Evolutionary conservation across 2,113 vertebrate species (phyloP), one percentile per base, ranked within the genome.

Genomic region (Taxidea taxus): DNA sequence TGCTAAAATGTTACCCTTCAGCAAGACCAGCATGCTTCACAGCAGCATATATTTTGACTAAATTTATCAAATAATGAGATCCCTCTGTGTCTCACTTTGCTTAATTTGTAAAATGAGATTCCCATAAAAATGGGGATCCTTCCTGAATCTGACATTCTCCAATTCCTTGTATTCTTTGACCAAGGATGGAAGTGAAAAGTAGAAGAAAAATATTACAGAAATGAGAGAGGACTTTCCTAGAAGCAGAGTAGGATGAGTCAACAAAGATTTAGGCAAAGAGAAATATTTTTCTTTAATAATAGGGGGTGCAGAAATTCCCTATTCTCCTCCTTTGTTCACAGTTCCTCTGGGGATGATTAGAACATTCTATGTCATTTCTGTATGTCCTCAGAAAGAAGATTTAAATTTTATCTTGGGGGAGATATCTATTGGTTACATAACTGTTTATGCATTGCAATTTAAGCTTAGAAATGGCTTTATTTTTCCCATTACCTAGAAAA

Each of bases 341-440:
- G 31, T 29, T 29, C 54, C 34, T 96, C 42, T 54, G 4, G 8
- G 25, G 13, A 89, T 96, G 62, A 89, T 60, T 87, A 86, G 58
- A 96, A 56, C 39, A 83, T 91, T 78, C 37, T 84, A 34, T 51
- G 78, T 83, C n/a, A 96, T 89, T 83, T 72, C 72, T 89, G 58
- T 72, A 8, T 64, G 42, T 37, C 27, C 74, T 95, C 82, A 97
- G 95, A 98, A 74, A 96, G 31, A 86, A 90, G 7, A 60, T 91
- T 74, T 93, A 89, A 78, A 92, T 80, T 58, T 89, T 94, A 66
- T 81, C 44, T 87, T n/a, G 49, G 31, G 60, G 44, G 58, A 83
- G 60, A 93, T n/a, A 68, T 47, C 25, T 78, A 66, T 72, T 95
- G n/a, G 92, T 93, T 91, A 82, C 44, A 82, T 60, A 94, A 70